phyloP scores from a whole-genome alignment of 2,888 invertebrate genomes.

The Pachliopta kotzebuea region DNA sequence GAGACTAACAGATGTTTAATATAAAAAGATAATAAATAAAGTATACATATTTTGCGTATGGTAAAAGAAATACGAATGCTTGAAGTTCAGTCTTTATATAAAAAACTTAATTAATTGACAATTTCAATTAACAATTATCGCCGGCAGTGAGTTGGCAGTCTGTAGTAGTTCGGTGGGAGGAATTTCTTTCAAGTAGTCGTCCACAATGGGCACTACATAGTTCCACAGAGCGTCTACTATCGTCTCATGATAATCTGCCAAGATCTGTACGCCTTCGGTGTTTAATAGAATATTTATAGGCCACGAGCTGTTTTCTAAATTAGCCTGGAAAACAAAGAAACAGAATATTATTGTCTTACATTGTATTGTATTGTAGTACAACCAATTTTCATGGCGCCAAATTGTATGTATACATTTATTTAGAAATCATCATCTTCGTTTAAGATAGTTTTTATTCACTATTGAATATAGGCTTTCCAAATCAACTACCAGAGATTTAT shows the following conservation, averaged over 20 bases:
- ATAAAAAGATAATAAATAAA: too few species aligned
- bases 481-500: too few species aligned
- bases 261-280: slow-evolving; percentile 22
- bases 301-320: slow-evolving; percentile 27
- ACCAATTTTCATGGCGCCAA: too few species aligned
- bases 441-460: too few species aligned
- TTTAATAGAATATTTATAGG: slow-evolving; percentile 22
- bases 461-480: too few species aligned
- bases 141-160: neutral
- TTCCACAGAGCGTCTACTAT: slow-evolving; percentile 23
- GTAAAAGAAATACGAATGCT: neutral
- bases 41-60: too few species aligned
- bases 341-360: neutral
- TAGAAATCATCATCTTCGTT: too few species aligned
- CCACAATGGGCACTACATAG: slow-evolving; percentile 20
- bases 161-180: slow-evolving; percentile 8
- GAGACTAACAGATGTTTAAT: too few species aligned
- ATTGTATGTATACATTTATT: too few species aligned
- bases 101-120: slow-evolving; percentile 2
- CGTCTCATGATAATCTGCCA: slow-evolving; percentile 13
- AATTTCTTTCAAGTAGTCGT: slow-evolving; percentile 15
- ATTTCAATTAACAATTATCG: neutral
- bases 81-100: slow-evolving; percentile 12
- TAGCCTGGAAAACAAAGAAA: slow-evolving; percentile 7
- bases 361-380: too few species aligned